Evolutionary conservation across 2,888 invertebrate species (phyloP).

Genomic region (Biston stratarius): DNA sequence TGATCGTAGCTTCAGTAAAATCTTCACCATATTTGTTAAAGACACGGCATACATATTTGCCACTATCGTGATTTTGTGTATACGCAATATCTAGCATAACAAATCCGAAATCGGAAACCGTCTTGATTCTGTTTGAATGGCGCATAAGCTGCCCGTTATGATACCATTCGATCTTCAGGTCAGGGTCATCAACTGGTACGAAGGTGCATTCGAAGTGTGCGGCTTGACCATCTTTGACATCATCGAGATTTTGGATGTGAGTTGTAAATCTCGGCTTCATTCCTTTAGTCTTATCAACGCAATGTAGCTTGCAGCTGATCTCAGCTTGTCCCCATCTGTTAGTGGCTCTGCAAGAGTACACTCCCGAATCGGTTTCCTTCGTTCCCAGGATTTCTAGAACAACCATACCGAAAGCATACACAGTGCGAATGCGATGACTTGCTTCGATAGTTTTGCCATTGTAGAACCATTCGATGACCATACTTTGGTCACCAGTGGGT

Average conservation of each 20-base stretch:
- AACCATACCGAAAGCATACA: slow-evolving; percentile 99
- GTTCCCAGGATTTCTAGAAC: slow-evolving; percentile 98
- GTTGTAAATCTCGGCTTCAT: slow-evolving; percentile 96
- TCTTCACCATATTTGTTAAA: slow-evolving; percentile 97
- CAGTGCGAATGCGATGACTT: slow-evolving; percentile 96
- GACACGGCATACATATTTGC: slow-evolving; percentile 97
- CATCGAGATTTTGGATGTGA: slow-evolving; percentile 93
- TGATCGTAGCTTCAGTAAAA: slow-evolving; percentile 93
- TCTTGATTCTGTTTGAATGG: slow-evolving; percentile 96
- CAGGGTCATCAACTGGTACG: slow-evolving; percentile 97
- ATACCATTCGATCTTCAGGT: slow-evolving; percentile 98
- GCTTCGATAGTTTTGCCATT: slow-evolving; percentile 96
- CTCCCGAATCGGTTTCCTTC: slow-evolving; percentile 96
- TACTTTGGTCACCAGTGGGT: slow-evolving; percentile 96
- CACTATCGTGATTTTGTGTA: slow-evolving; percentile 96
- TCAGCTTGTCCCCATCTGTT: slow-evolving; percentile 96
- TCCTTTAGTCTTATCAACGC: slow-evolving; percentile 93
- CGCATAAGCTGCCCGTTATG: slow-evolving; percentile 96
- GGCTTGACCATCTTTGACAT: slow-evolving; percentile 96
- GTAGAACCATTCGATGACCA: slow-evolving; percentile 98
- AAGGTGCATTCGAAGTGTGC: slow-evolving; percentile 98
- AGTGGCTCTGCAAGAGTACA: slow-evolving; percentile 94
- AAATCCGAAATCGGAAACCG: slow-evolving; percentile 97
- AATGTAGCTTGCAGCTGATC: slow-evolving; percentile 93
- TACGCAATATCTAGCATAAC: slow-evolving; percentile 98